Percentiles rank a stretch among this genome's conserved stretches.
These are phyloP conservation scores for Sturnira hondurensis DNA, from an alignment of 2,113 vertebrate species.

Conservation along the genomic window DNA sequence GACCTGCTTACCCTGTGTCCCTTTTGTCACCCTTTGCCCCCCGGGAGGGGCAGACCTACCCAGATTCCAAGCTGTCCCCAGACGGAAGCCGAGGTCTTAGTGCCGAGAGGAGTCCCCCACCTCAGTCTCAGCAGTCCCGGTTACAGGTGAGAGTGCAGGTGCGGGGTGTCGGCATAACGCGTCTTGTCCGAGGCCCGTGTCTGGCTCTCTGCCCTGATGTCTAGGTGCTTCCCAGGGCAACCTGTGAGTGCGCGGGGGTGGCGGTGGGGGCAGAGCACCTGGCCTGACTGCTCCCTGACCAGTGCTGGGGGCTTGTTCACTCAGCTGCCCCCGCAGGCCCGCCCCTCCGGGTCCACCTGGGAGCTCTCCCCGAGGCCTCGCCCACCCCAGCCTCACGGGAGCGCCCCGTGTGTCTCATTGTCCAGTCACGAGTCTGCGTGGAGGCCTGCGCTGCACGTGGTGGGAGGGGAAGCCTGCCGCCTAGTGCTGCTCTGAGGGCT, in stretches of 20 bases:
- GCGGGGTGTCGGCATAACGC: neutral
- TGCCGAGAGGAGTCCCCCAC: neutral
- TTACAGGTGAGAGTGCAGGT: neutral
- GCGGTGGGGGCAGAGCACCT: neutral
- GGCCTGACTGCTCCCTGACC: too few species aligned
- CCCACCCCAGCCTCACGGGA: too few species aligned
- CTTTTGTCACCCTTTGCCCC: neutral
- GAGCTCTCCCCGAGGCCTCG: neutral
- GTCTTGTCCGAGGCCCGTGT: neutral
- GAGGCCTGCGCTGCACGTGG: neutral
- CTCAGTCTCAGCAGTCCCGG: neutral
- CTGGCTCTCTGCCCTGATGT: neutral
- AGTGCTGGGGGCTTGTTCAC: neutral
- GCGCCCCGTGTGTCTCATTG: too few species aligned
- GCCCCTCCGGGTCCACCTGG: accelerated
- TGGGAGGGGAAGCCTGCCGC: neutral
- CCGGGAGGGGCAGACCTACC: neutral
- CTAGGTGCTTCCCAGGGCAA: neutral
- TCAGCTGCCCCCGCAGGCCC: neutral
- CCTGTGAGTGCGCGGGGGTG: neutral
- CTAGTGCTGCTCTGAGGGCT: neutral
- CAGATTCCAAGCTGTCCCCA: neutral
- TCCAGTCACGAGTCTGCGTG: neutral
- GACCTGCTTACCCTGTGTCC: neutral
- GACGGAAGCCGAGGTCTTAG: neutral